phyloP scores from a whole-genome alignment of 2,113 vertebrate genomes.

The Gymnorhina tibicen region DNA sequence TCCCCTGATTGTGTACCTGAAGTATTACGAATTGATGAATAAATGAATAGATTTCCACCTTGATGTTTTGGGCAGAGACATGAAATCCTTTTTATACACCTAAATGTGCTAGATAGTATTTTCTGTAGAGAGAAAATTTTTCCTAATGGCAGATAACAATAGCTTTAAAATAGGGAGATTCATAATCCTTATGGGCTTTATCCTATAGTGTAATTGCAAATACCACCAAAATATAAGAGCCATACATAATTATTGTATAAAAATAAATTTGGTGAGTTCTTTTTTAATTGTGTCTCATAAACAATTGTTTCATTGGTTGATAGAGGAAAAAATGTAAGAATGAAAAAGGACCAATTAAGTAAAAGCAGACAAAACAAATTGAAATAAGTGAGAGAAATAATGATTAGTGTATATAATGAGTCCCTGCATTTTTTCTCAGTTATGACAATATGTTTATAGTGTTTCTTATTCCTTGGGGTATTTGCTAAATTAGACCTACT shows the following conservation, averaged over 20 bases:
- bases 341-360: neutral
- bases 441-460: neutral
- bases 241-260: neutral
- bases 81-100: neutral
- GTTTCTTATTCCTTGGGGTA: neutral
- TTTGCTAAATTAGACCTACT: constrained; percentile 21
- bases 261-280: neutral
- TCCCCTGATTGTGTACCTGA: neutral
- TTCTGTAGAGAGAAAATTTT: neutral
- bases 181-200: neutral
- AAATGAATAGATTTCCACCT: constrained; percentile 17
- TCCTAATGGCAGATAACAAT: neutral
- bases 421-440: neutral
- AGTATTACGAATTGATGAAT: constrained; percentile 6
- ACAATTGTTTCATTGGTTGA: neutral
- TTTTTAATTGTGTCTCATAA: neutral
- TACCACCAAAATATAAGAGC: neutral
- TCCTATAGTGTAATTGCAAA: neutral
- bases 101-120: neutral
- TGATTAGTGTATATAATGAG: neutral
- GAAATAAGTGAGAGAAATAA: neutral
- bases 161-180: neutral
- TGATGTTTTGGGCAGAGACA: neutral
- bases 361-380: neutral
- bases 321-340: neutral